Evolutionary conservation across 1,140 invertebrate genomes (phyloP).

Genomic region (Bombyx mori): ASM3026992v2 NC_085124.1:11297501-11298000

Average conservation of each 20-base stretch:
- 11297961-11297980: neutral
- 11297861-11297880: conserved; percentile 30
- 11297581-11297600: too few relatives aligned
- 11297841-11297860: conserved; percentile 27
- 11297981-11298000: conserved; percentile 2
- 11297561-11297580: too few relatives aligned
- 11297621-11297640: too few relatives aligned
- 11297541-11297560: too few relatives aligned
- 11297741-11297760: neutral
- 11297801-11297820: neutral
- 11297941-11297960: neutral
- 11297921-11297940: neutral
- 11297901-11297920: neutral
- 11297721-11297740: conserved; percentile 12
- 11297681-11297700: conserved; percentile 23
- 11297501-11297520: too few relatives aligned
- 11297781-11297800: neutral
- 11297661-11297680: conserved; percentile 21
- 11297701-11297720: conserved; percentile 25
- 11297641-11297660: conserved; percentile 20
- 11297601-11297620: too few relatives aligned
- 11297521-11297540: too few relatives aligned
- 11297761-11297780: too few relatives aligned
- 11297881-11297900: conserved; percentile 9
- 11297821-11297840: neutral